phyloP scores from a whole-genome alignment of 2,113 vertebrate species.

The Ursus arctos region DNA sequence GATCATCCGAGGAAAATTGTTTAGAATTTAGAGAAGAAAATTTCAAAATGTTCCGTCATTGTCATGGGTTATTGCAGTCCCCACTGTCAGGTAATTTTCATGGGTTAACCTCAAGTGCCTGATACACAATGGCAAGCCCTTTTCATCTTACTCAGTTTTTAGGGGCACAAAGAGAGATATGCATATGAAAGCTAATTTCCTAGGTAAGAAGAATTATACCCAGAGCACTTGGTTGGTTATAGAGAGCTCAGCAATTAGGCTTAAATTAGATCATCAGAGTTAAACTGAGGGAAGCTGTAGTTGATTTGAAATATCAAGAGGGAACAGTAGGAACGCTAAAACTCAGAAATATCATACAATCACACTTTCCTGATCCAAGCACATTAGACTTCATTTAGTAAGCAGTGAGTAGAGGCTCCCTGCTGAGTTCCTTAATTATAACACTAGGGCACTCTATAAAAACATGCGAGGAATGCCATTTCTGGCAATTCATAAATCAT shows the following conservation, averaged over 20 bases:
- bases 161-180: not conserved
- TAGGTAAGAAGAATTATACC: not conserved
- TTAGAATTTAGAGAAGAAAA: conserved; percentile 52
- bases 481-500: conserved; percentile 62
- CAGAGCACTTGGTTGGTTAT: conserved; percentile 18
- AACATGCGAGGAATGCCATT: conserved; percentile 53
- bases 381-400: conserved; percentile 67
- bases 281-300: conserved; percentile 4
- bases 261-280: conserved; percentile 71
- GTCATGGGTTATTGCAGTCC: not conserved
- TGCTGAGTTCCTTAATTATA: conserved; percentile 72
- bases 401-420: conserved; percentile 57
- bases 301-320: conserved; percentile 50
- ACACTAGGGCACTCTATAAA: conserved; percentile 41
- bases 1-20: not conserved
- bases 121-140: not conserved
- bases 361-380: conserved; percentile 51
- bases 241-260: conserved; percentile 53
- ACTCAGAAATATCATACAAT: conserved; percentile 49
- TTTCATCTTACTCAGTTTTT: conserved; percentile 18
- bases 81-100: not conserved
- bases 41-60: not conserved
- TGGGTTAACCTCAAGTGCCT: not conserved
- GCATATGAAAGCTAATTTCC: not conserved
- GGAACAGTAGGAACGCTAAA: not conserved